A percentile compares a stretch with the other conserved stretches of the same genome.
Evolutionary conservation across 2,113 vertebrate genomes (phyloP).

Genomic region (Pyxicephalus adspersus): DNA sequence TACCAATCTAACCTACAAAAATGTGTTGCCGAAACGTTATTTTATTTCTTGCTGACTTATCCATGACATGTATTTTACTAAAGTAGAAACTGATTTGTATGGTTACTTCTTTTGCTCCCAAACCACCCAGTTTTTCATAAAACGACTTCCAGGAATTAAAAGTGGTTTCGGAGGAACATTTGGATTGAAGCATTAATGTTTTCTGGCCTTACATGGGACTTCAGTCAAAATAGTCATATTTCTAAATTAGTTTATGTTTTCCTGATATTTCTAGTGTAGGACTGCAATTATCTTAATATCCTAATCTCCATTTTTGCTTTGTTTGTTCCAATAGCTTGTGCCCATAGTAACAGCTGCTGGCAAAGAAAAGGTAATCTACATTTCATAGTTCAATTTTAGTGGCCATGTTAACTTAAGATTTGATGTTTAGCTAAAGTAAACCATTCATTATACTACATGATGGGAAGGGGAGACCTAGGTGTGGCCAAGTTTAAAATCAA

Average conservation of each 20-base stretch:
- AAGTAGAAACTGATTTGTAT: constrained; percentile 67
- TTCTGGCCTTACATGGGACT: constrained; percentile 58
- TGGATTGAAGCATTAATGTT: constrained; percentile 63
- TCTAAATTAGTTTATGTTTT: constrained; percentile 70
- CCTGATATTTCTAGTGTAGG: constrained; percentile 63
- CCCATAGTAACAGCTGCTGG: constrained; percentile 55
- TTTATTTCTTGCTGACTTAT: constrained; percentile 17
- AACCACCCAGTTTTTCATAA: constrained; percentile 68
- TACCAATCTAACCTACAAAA: constrained; percentile 10
- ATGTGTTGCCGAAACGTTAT: constrained; percentile 59
- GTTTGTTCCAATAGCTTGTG: constrained; percentile 57
- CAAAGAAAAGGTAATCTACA: constrained; percentile 26
- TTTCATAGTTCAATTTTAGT: constrained; percentile 41
- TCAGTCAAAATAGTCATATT: constrained; percentile 66
- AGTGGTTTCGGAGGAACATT: constrained; percentile 69
- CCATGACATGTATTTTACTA: constrained; percentile 61
- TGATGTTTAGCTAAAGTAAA: constrained; percentile 30
- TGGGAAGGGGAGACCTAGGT: constrained; percentile 12
- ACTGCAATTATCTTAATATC: constrained; percentile 63
- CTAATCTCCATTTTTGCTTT: constrained; percentile 1
- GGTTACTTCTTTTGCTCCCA: constrained; percentile 69
- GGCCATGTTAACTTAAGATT: constrained; percentile 46
- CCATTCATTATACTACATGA: constrained; percentile 38
- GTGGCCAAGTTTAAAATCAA: constrained; percentile 34
- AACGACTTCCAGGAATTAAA: constrained; percentile 72